Evolutionary conservation across 1,140 invertebrate species (phyloP), one percentile per base, ranked within the genome.

Genomic region (Dufourea novaeangliae): DNA sequence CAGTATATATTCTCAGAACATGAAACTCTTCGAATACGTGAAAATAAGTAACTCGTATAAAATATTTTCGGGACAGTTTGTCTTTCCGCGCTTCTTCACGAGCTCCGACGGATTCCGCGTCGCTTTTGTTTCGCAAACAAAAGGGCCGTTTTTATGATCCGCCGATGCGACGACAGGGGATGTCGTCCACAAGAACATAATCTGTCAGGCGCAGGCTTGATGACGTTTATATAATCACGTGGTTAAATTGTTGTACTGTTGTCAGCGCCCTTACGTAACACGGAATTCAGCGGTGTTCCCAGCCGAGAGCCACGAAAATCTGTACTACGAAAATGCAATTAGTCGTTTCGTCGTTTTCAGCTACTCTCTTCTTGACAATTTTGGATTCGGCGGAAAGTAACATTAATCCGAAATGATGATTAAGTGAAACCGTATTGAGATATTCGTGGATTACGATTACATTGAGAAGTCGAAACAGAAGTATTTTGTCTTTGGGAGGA

Each of bases 211-310:
- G 68, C 88, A 90, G 85, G 69, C 71, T 69, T 72, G 78, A 86
- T 87, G 80, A 83, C 69, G 71, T 87, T 90, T 90, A 86, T 80
- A 81, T 88, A 90, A 90, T 85, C 77, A 82, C 71, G 71, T 86
- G 82, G 74, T 86, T 84, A 84, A 86, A 87, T 86, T 84, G 82
- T 83, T 84, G 73, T 69, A 86, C 77, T 79, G 73, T 84, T 84
- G 69, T 80, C 69, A 39, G 77, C 32, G 63, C 34, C 82, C 77
- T n/a, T 86, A 82, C 14, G 39, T 83, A 85, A 84, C 57, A n/a
- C 8, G 61, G 50, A 79, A 85, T 86, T 87, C 64, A 76, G 37
- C 64, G 11, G 41, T 37, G 44, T 77, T 61, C 56, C 77, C 50
- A 34, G n/a, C n/a, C 14, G 59, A 56, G 39, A 70, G 67, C 27